phyloP scores from a whole-genome alignment of 2,797 vertebrate species.

The Chaetophractus vellerosus region DNA sequence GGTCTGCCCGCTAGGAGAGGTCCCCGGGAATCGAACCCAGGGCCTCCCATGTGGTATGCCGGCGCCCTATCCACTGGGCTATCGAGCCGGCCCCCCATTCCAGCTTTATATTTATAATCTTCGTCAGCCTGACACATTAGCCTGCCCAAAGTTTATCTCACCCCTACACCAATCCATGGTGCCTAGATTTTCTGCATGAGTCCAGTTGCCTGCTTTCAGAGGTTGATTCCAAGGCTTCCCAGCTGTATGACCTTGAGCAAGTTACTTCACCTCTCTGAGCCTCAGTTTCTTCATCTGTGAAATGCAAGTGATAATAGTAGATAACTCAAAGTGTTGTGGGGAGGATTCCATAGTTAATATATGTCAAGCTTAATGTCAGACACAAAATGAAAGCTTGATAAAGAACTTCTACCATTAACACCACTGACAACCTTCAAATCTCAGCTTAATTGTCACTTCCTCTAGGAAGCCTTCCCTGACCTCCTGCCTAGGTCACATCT shows the following conservation, averaged over 20 bases:
- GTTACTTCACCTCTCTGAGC: conserved; percentile 10
- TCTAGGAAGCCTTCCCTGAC: neutral
- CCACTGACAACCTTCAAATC: neutral
- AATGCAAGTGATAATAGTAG: neutral
- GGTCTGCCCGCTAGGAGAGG: no score
- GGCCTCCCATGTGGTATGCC: no score
- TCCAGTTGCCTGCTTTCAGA: neutral
- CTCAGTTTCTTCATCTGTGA: neutral
- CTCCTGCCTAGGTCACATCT: neutral
- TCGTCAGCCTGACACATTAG: neutral
- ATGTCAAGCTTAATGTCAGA: neutral
- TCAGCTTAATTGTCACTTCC: neutral
- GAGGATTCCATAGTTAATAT: neutral
- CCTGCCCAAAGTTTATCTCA: neutral
- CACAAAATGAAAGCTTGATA: neutral
- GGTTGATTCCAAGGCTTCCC: neutral
- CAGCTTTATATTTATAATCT: neutral
- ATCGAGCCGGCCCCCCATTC: no score
- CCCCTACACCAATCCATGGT: neutral
- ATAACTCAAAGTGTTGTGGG: neutral
- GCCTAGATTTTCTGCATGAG: neutral
- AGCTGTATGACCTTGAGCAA: conserved; percentile 8
- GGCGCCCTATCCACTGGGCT: no score
- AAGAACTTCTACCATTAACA: neutral
- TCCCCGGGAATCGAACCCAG: no score